Evolutionary conservation across 53 echinoderm and acorn worm genomes (phyloP), one percentile per base, ranked within the genome.

Genomic region (Crossaster papposus): DNA sequence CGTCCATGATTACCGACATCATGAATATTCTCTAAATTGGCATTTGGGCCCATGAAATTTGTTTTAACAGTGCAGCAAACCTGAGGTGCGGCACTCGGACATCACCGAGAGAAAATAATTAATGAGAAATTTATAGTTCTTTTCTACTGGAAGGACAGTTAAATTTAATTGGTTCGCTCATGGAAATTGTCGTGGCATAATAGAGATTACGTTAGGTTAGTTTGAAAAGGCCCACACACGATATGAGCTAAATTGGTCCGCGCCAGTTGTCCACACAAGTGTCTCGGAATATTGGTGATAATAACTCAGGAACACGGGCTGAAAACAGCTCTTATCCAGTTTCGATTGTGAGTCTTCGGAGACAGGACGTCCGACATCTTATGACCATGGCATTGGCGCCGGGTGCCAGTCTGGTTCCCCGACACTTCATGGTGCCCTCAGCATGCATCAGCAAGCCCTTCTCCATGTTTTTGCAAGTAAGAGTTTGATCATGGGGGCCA

Each of bases 401-500:
- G 35, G 36, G 77, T 38, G 72, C 72, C 23, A n/a, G 75, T 77
- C 87, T 87, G 1, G 55, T 87, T 30, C 77, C 75, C 54, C 33
- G 87, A 28, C 87, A 77, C 75, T 23, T 87, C 77, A 3, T 87
- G 35, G 38, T 87, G 38, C 77, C 87, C 12, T 77, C 87, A 9
- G 64, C 77, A 76, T 87, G 87, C 77, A 77, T 87, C 76, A 87
- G 64, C 76, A 87, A 87, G 77, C 87, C 87, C 15, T 87, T 87
- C 58, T 87, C 87, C 44, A 4, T 87, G 36, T 74, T 87, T 30
- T 74, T 87, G 14, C 87, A 87, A 87, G 87, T 87, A 87, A 87
- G 87, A 58, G 58, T 58, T 18, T 58, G 44, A 9, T 44, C 44
- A 44, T n/a, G n/a, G n/a, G n/a, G 44, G 44, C 44, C 44, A 44